These are phyloP conservation scores for Pseudocheirus occidentalis DNA, from an alignment of 2,797 vertebrate species.

Conservation along the genomic window DNA sequence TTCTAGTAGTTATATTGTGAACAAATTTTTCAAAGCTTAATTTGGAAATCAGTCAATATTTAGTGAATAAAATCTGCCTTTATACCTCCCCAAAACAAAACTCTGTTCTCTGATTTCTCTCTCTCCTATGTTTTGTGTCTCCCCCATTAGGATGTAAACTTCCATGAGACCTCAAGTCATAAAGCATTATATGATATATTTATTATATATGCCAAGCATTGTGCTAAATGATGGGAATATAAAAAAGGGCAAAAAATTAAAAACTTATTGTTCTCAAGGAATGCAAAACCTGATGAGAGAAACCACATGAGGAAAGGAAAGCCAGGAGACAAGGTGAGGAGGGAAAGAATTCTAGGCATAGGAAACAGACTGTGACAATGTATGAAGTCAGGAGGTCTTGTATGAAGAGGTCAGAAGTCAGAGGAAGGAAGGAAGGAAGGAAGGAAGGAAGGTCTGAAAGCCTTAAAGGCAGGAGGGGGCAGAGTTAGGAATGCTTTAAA, in stretches of 20 bases:
- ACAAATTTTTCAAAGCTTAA: constrained; percentile 34
- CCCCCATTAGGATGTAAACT: not conserved
- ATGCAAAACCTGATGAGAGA: not conserved
- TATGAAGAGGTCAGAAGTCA: no score
- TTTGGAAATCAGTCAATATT: constrained; percentile 22
- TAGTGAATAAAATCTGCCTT: not conserved
- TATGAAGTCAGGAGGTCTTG: not conserved
- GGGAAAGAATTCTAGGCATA: not conserved
- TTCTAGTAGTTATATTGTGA: constrained; percentile 34
- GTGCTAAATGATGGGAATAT: not conserved
- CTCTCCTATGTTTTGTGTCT: not conserved
- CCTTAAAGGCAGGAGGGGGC: no score
- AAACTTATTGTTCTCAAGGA: not conserved
- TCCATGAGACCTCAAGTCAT: not conserved
- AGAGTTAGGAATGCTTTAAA: no score
- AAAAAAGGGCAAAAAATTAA: not conserved
- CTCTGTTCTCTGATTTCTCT: not conserved
- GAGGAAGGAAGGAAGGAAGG: no score
- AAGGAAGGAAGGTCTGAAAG: no score
- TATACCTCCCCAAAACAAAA: not conserved
- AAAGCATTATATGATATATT: not conserved
- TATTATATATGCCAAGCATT: not conserved
- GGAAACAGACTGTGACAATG: not conserved
- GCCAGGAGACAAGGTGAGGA: not conserved
- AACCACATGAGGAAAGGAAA: not conserved